Percentiles rank a stretch among this genome's conserved stretches.
phyloP scores from a whole-genome alignment of 2,797 vertebrate species.

The Eulemur rubriventer region DNA sequence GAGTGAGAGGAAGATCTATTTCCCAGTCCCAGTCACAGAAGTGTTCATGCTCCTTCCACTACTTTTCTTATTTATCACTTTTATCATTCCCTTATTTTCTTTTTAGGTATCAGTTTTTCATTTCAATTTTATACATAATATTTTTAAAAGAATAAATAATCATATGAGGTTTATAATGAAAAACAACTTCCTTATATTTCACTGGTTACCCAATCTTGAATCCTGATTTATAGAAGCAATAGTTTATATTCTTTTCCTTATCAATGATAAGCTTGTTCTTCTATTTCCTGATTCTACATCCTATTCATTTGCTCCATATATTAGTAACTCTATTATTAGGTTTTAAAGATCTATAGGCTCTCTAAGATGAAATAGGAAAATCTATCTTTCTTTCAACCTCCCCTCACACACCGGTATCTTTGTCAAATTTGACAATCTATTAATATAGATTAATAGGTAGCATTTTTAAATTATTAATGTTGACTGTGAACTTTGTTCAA shows the following conservation, averaged over 20 bases:
- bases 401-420: background rate
- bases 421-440: background rate
- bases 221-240: background rate
- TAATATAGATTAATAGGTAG: background rate
- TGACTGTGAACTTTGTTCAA: background rate
- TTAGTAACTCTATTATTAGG: background rate
- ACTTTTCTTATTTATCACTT: background rate
- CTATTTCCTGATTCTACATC: background rate
- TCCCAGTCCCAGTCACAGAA: background rate
- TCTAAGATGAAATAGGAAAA: background rate
- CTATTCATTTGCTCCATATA: background rate
- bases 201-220: background rate
- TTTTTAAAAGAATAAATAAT: background rate
- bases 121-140: background rate
- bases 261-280: background rate
- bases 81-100: background rate
- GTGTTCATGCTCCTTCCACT: background rate
- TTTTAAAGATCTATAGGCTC: background rate
- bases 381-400: background rate
- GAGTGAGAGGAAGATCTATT: background rate
- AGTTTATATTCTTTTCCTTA: background rate
- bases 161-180: background rate
- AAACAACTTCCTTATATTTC: background rate
- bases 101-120: background rate
- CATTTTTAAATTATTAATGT: background rate